These are phyloP conservation scores for Laothoe populi DNA, from an alignment of 2,888 invertebrate genomes.

Conservation along the genomic window DNA sequence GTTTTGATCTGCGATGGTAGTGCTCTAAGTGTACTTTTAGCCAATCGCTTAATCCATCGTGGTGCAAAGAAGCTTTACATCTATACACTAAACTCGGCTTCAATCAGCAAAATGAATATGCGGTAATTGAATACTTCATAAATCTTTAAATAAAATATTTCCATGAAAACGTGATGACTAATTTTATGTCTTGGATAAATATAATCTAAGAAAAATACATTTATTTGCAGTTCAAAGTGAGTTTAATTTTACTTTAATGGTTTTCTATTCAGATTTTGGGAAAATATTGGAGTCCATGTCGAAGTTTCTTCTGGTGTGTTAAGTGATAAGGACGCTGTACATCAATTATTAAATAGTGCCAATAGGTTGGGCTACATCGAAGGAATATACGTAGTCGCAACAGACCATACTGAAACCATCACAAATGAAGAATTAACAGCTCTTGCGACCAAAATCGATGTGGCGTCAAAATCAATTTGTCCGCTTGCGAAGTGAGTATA, in stretches of 20 bases:
- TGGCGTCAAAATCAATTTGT: constrained; percentile 8
- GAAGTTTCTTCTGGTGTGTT: constrained; percentile 32
- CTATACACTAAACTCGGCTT: constrained; percentile 37
- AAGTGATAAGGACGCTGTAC: constrained; percentile 24
- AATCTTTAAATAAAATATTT: neutral
- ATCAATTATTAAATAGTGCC: constrained; percentile 27
- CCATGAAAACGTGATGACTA: no score
- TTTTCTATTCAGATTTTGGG: constrained; percentile 38
- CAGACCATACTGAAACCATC: neutral
- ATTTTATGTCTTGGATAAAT: no score
- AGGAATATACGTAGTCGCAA: constrained; percentile 10
- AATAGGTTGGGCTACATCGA: constrained; percentile 25
- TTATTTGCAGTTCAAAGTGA: no score
- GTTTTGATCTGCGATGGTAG: constrained; percentile 53
- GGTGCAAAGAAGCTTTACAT: constrained; percentile 55
- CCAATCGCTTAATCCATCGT: constrained; percentile 49
- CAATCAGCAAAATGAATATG: constrained; percentile 9
- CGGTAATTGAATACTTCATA: neutral
- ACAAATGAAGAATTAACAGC: neutral
- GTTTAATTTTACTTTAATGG: neutral
- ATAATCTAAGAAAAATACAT: no score
- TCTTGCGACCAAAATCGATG: neutral
- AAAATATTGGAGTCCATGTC: constrained; percentile 35
- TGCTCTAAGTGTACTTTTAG: constrained; percentile 46
- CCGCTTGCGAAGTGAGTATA: constrained; percentile 12